Percentiles rank a stretch among this genome's conserved stretches.
phyloP scores from a whole-genome alignment of 1,140 invertebrate species.

The Hestina assimilis region DNA sequence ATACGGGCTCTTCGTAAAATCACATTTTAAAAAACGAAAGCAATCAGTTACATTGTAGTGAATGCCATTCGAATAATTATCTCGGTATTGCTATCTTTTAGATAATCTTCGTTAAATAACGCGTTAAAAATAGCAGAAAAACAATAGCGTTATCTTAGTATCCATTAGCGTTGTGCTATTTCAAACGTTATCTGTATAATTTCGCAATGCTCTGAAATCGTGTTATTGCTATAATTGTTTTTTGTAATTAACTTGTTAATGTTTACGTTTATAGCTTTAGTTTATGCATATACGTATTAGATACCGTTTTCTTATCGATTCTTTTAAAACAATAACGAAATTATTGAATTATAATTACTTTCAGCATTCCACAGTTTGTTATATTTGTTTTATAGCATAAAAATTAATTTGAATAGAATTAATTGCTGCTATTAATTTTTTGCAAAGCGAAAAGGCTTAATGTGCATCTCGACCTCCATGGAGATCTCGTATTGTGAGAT shows the following conservation, averaged over 20 bases:
- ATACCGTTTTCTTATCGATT: constrained; percentile 1
- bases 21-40: constrained; percentile 44
- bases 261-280: constrained; percentile 24
- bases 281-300: too few relatives aligned
- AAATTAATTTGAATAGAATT: too few relatives aligned
- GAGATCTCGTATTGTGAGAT: constrained; percentile 27
- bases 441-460: not conserved
- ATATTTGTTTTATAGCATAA: too few relatives aligned
- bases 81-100: not conserved
- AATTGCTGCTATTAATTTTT: too few relatives aligned
- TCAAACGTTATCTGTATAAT: constrained; percentile 39
- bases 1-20: constrained; percentile 64
- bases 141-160: constrained; percentile 46
- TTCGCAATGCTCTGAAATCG: constrained; percentile 31
- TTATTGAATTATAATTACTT: constrained; percentile 9
- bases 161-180: constrained; percentile 35
- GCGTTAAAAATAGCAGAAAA: constrained; percentile 32
- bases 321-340: constrained; percentile 10
- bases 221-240: constrained; percentile 41
- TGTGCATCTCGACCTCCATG: not conserved
- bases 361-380: constrained; percentile 4
- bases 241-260: constrained; percentile 53
- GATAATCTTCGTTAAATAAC: not conserved
- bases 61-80: constrained; percentile 13
- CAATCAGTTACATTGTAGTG: constrained; percentile 51